Evolutionary conservation across 2,888 invertebrate species (phyloP).

Genomic region (Plebejus melissa): DNA sequence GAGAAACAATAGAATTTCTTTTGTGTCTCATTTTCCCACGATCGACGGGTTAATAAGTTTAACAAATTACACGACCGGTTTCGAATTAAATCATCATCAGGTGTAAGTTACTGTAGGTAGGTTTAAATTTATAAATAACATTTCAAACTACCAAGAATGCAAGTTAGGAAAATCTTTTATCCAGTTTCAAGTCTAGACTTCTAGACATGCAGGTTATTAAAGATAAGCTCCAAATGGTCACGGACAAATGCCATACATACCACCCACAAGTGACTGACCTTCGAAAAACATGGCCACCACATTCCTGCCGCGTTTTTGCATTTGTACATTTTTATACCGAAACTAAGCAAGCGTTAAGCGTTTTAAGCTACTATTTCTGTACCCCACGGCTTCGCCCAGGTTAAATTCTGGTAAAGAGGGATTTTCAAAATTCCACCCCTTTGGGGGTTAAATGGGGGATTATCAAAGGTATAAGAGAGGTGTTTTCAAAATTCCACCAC

Average conservation of each 20-base stretch:
- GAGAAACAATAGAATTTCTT: no score
- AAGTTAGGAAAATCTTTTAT: neutral
- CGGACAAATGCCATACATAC: neutral
- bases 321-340: neutral
- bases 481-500: no score
- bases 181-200: neutral
- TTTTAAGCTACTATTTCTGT: neutral
- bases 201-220: neutral
- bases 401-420: no score
- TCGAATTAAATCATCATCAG: no score
- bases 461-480: no score
- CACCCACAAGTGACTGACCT: neutral
- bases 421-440: no score
- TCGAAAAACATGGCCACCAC: conserved; percentile 1
- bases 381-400: neutral
- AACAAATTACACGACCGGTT: no score
- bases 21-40: no score
- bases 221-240: neutral
- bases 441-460: no score
- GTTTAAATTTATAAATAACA: neutral
- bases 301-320: neutral
- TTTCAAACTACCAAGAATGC: neutral
- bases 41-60: no score
- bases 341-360: neutral
- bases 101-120: no score